Conservation (phyloP, 2,888 invertebrate genomes). For the Lamproptera curius region DNA sequence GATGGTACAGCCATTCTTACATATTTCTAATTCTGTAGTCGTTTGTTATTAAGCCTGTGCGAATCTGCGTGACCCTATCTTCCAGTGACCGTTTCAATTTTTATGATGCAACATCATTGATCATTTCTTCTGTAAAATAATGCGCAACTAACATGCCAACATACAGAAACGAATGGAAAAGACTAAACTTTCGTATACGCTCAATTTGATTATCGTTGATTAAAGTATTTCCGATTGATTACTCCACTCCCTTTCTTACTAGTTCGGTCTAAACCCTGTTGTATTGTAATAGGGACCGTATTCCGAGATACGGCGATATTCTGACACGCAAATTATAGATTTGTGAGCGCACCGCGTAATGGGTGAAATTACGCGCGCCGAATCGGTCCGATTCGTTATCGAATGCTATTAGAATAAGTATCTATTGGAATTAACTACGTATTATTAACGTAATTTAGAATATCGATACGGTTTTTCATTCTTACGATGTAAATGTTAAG, state of each 20-base stretch:
- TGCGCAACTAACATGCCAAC: constrained; percentile 53
- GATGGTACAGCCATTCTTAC: too few relatives aligned
- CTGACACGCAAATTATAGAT: constrained; percentile 55
- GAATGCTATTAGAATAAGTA: constrained; percentile 50
- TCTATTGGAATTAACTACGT: constrained; percentile 62
- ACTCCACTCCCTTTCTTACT: constrained; percentile 17
- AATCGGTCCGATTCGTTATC: constrained; percentile 55
- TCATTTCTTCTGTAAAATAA: too few relatives aligned
- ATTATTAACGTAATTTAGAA: constrained; percentile 55
- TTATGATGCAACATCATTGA: too few relatives aligned
- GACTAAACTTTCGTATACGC: too few relatives aligned
- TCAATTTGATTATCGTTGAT: constrained; percentile 61
- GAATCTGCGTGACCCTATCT: too few relatives aligned
- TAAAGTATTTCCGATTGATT: constrained; percentile 60
- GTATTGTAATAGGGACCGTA: constrained; percentile 37
- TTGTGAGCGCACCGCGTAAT: constrained; percentile 51
- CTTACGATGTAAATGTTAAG: too few relatives aligned
- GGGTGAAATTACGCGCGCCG: constrained; percentile 61
- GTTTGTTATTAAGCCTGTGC: too few relatives aligned
- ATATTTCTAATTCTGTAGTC: too few relatives aligned
- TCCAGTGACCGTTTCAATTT: too few relatives aligned
- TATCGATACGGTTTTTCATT: too few relatives aligned
- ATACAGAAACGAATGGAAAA: too few relatives aligned
- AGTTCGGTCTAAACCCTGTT: background rate
- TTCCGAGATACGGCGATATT: constrained; percentile 36